Evolutionary conservation across 2,113 vertebrate genomes (phyloP), one percentile per base, ranked within the genome.

Genomic region (Centropus bengalensis): DNA sequence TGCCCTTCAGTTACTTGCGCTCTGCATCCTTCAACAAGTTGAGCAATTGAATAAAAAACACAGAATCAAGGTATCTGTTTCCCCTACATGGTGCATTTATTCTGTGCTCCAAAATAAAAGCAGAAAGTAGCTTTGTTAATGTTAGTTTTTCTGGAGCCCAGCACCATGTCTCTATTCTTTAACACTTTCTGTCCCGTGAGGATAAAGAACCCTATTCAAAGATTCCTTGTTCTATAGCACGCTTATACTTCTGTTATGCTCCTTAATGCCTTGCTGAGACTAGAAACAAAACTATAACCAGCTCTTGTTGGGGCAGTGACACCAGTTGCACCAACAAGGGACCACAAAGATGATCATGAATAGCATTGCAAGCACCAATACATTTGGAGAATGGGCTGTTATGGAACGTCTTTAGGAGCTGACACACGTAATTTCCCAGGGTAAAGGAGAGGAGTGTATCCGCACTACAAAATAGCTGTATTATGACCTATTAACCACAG

Each of bases 321-420:
- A 68, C 14, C 6, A 8, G 36, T 49, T 14, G 11, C 21, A 40
- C 55, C 75, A 69, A 2, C 30, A 63, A 60, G 24, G 40, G 23
- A 74, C 18, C 0, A 0, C 27, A n/a, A 54, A 38, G 68, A 47
- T 0, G 7, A 20, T 13, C 10, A 3, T 4, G 44, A 66, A 49
- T n/a, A 64, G 54, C 87, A 82, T 33, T 51, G 67, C 6, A 24
- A 75, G 33, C 40, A 20, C 9, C 38, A 12, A 2, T 8, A 9
- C 10, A 2, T 32, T 38, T 30, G 19, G 30, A 36, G 36, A 24
- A 24, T 22, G 42, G 58, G 64, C 28, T 60, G 45, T 23, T 66
- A 38, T 0, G 3, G 30, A 11, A 2, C 5, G 15, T 9, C 75
- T 73, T 58, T 5, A 47, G 74, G 64, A 84, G 16, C 58, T 84